Percentiles rank a stretch among this genome's conserved stretches.
Evolutionary conservation across 2,888 invertebrate species (phyloP).

Genomic region (Rotaria sp.): DNA sequence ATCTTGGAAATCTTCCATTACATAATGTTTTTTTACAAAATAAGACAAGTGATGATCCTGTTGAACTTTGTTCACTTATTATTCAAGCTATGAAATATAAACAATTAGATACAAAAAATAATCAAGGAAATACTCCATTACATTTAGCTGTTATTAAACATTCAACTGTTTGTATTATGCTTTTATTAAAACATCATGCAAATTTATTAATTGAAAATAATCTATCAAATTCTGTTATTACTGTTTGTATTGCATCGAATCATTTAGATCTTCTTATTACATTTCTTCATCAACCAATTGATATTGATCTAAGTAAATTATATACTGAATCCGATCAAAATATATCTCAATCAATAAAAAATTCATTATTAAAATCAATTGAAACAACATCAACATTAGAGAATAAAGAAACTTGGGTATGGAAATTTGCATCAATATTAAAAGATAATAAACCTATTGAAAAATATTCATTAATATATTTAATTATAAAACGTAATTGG

Average conservation of each 20-base stretch:
- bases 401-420: not conserved
- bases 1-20: constrained; percentile 19
- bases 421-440: not conserved
- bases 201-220: constrained; percentile 3
- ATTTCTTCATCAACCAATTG: not conserved
- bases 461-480: not conserved
- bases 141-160: not conserved
- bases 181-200: not conserved
- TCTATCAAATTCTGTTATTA: not conserved
- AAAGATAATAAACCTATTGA: not conserved
- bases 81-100: not conserved
- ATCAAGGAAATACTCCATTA: constrained; percentile 11
- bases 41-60: not conserved
- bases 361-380: not conserved
- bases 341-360: not conserved
- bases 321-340: not conserved
- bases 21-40: not conserved
- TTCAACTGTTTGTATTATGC: constrained; percentile 23
- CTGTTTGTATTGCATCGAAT: not conserved
- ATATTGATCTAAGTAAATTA: not conserved
- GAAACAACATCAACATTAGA: not conserved
- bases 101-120: not conserved
- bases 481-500: constrained; percentile 7
- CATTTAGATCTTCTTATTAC: not conserved
- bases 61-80: not conserved